Evolutionary conservation across 2,797 vertebrate species (phyloP).

Genomic region (Moxostoma hubbsi): DNA sequence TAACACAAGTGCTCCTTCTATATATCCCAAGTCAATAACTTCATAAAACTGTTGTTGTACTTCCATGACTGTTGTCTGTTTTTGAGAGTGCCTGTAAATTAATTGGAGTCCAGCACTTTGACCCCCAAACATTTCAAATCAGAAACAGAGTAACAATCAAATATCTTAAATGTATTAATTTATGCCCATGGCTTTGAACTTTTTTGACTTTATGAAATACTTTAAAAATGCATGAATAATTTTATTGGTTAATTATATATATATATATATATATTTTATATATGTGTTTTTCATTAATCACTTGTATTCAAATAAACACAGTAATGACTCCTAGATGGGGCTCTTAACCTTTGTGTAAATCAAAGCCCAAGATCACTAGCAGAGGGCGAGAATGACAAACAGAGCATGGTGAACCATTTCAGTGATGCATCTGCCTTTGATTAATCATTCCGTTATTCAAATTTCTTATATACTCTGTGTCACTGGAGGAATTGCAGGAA

Average conservation of each 20-base stretch:
- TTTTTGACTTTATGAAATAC: constrained; percentile 10
- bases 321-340: constrained; percentile 2
- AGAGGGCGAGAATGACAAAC: constrained; percentile 20
- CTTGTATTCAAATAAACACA: constrained; percentile 17
- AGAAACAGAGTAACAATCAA: no score
- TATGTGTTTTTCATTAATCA: constrained; percentile 6
- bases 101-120: no score
- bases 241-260: not conserved
- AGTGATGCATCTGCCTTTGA: constrained; percentile 49
- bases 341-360: not conserved
- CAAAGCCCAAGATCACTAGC: constrained; percentile 19
- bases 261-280: not conserved
- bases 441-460: constrained; percentile 40
- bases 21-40: not conserved
- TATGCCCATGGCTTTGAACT: not conserved
- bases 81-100: no score
- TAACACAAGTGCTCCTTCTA: constrained; percentile 8
- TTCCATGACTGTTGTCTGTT: not conserved
- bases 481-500: constrained; percentile 35
- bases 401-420: constrained; percentile 22
- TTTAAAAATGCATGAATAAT: not conserved
- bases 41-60: not conserved
- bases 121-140: no score
- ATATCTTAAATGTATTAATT: no score
- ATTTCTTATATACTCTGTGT: constrained; percentile 32